Conservation (phyloP, 1,140 invertebrate genomes). For the Stegodyphus mimosarum region DNA sequence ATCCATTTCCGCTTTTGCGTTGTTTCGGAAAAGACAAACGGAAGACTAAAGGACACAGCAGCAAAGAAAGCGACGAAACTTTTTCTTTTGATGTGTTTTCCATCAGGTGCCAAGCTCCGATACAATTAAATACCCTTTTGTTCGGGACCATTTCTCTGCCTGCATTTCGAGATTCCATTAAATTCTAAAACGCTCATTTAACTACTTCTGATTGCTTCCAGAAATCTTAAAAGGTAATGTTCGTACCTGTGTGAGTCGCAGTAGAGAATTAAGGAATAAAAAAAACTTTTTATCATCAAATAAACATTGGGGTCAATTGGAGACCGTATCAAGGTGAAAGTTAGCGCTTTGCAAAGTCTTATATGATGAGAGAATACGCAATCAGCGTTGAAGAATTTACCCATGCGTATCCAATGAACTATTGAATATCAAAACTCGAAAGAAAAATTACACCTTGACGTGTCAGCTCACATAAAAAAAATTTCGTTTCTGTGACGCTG, state of each 20-base stretch:
- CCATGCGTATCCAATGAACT: too few species aligned
- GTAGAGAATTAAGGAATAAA: constrained; percentile 23
- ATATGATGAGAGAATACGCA: too few species aligned
- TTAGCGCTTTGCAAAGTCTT: constrained; percentile 15
- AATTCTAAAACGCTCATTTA: constrained; percentile 41
- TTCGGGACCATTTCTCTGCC: constrained; percentile 28
- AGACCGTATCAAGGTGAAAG: constrained; percentile 15
- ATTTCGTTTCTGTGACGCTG: too few species aligned
- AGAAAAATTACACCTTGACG: too few species aligned
- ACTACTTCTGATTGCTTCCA: constrained; percentile 23
- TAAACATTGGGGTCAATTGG: constrained; percentile 48
- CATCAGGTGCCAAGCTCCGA: constrained; percentile 16
- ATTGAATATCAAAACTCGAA: too few species aligned
- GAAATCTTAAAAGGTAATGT: constrained; percentile 1
- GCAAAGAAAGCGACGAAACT: too few species aligned
- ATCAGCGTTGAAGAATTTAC: too few species aligned
- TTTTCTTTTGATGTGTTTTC: not conserved
- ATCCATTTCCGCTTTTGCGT: too few species aligned
- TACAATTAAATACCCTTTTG: constrained; percentile 41
- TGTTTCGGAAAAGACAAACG: too few species aligned
- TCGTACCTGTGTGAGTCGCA: not conserved
- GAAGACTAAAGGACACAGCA: too few species aligned
- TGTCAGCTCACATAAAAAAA: too few species aligned
- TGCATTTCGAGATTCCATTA: constrained; percentile 38
- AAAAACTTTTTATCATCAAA: constrained; percentile 38